Evolutionary conservation across 2,113 vertebrate genomes (phyloP).

Genomic region (Cyphomyrus plagiostoma): DNA sequence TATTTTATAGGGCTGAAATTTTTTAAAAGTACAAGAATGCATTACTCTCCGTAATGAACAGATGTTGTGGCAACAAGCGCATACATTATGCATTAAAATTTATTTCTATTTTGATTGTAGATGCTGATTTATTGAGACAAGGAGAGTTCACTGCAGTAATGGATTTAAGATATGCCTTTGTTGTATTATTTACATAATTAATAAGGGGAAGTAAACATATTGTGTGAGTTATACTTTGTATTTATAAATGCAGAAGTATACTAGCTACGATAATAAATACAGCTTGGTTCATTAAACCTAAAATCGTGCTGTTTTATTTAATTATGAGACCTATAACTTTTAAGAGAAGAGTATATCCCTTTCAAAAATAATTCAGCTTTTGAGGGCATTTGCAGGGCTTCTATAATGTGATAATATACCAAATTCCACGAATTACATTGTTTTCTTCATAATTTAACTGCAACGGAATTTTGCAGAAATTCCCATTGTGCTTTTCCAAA

Average conservation of each 20-base stretch:
- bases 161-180: conserved; percentile 78
- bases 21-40: conserved; percentile 71
- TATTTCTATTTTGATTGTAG: conserved; percentile 76
- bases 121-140: conserved; percentile 74
- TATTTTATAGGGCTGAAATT: conserved; percentile 60
- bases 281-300: conserved; percentile 14
- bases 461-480: background rate
- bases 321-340: conserved; percentile 22
- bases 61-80: conserved; percentile 76
- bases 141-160: conserved; percentile 73
- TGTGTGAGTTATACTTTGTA: conserved; percentile 24
- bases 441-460: background rate
- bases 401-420: background rate
- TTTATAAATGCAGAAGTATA: conserved; percentile 30
- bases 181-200: conserved; percentile 77
- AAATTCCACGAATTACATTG: background rate
- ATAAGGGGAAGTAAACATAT: conserved; percentile 56
- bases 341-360: conserved; percentile 16
- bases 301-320: conserved; percentile 9
- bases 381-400: background rate
- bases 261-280: conserved; percentile 22
- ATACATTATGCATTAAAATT: conserved; percentile 81
- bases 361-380: conserved; percentile 8
- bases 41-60: conserved; percentile 74
- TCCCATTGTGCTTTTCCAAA: background rate